These are phyloP conservation scores for Corbicula japonica DNA, from an alignment of 2,888 invertebrate genomes.

Conservation along the genomic window DNA sequence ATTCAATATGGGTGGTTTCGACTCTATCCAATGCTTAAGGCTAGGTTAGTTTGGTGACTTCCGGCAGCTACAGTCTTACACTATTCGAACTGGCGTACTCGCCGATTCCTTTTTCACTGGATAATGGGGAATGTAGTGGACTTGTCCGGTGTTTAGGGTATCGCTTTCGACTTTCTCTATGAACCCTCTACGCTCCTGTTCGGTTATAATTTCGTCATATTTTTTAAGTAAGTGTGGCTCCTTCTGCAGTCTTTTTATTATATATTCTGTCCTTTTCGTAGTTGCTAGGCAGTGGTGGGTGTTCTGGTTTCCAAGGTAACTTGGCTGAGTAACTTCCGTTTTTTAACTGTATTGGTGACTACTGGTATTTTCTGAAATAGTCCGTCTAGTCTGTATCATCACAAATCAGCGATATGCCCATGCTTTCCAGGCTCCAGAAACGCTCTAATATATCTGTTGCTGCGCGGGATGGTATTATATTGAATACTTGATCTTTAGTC, in stretches of 20 bases:
- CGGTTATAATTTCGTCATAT: slow-evolving; percentile 30
- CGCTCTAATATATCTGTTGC: background rate
- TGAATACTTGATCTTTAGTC: background rate
- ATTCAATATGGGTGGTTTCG: slow-evolving; percentile 46
- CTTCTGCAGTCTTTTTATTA: slow-evolving; percentile 17
- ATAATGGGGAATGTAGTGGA: slow-evolving; percentile 47
- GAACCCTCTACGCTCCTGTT: slow-evolving; percentile 27
- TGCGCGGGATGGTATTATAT: background rate
- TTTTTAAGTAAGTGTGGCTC: slow-evolving; percentile 17
- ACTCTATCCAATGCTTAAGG: slow-evolving; percentile 57
- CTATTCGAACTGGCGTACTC: slow-evolving; percentile 38
- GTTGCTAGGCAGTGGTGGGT: slow-evolving; percentile 19
- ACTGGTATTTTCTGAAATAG: background rate
- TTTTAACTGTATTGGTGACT: slow-evolving; percentile 6
- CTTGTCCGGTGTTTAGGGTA: background rate
- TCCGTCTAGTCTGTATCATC: background rate
- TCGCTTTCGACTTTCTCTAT: slow-evolving; percentile 17
- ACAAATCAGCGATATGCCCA: background rate
- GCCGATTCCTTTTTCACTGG: slow-evolving; percentile 37
- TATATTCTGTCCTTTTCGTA: slow-evolving; percentile 23
- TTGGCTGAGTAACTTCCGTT: slow-evolving; percentile 29
- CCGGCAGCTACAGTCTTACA: slow-evolving; percentile 28
- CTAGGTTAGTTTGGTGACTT: slow-evolving; percentile 26
- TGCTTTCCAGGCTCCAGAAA: slow-evolving; percentile 16
- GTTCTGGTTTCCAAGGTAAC: slow-evolving; percentile 34